phyloP scores from a whole-genome alignment of 2,113 vertebrate species.

The Xiphophorus hellerii region DNA sequence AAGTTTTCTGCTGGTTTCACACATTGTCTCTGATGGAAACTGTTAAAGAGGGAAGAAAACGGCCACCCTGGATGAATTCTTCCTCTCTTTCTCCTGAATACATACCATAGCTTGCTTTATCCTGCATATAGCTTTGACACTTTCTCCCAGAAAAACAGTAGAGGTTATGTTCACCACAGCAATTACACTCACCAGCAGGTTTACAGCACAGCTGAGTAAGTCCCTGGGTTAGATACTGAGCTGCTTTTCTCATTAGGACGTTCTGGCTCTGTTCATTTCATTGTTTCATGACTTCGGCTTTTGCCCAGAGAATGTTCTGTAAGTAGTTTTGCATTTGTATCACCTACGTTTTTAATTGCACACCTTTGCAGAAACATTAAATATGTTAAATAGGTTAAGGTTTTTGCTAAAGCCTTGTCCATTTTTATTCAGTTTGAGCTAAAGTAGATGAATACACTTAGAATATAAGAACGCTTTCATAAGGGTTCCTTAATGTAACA shows the following conservation, averaged over 20 bases:
- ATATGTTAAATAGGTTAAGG: not conserved
- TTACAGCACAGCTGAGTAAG: slow-evolving; percentile 50
- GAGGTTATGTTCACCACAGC: slow-evolving; percentile 41
- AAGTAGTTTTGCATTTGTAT: slow-evolving; percentile 37
- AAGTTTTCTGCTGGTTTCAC: slow-evolving; percentile 51
- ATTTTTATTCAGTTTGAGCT: not conserved
- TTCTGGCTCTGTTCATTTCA: slow-evolving; percentile 46
- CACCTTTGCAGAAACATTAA: slow-evolving; percentile 29
- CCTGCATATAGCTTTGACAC: slow-evolving; percentile 9
- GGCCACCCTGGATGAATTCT: slow-evolving; percentile 56
- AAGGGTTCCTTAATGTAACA: too few species aligned
- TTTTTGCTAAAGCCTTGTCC: slow-evolving; percentile 5
- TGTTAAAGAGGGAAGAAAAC: slow-evolving; percentile 6
- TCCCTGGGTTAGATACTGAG: slow-evolving; percentile 22
- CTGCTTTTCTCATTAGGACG: slow-evolving; percentile 61
- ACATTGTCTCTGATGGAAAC: slow-evolving; percentile 53
- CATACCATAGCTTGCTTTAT: slow-evolving; percentile 25
- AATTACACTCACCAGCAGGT: slow-evolving; percentile 35
- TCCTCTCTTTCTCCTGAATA: slow-evolving; percentile 8
- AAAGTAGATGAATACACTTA: not conserved
- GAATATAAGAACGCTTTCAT: not conserved
- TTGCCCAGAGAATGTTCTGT: slow-evolving; percentile 41
- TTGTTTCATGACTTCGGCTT: slow-evolving; percentile 53
- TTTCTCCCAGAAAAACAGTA: slow-evolving; percentile 37
- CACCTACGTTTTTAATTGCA: slow-evolving; percentile 20